These are phyloP conservation scores for Notechis scutatus DNA, from an alignment of 2,113 vertebrate genomes.

Conservation along the genomic window DNA sequence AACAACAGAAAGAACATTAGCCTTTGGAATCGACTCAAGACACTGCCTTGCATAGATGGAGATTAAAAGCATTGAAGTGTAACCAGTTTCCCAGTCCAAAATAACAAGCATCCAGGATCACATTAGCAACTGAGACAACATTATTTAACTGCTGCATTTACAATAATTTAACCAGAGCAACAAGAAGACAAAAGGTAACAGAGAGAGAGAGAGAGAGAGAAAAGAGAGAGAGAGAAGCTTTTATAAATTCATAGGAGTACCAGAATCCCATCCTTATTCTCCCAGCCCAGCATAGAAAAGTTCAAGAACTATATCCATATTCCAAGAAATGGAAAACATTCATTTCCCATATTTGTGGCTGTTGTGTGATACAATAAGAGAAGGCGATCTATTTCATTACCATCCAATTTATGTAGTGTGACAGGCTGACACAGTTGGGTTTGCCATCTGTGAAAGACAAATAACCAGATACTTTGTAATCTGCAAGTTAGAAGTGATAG, in stretches of 20 bases:
- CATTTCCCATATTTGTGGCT: constrained; percentile 28
- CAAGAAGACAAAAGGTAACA: constrained; percentile 41
- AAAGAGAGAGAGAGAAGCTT: not conserved
- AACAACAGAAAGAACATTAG: constrained; percentile 25
- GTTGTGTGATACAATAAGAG: constrained; percentile 14
- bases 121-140: constrained; percentile 52
- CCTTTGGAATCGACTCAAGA: constrained; percentile 44
- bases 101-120: constrained; percentile 42
- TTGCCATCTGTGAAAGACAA: constrained; percentile 51
- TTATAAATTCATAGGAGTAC: constrained; percentile 18
- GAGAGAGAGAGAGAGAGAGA: not conserved
- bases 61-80: constrained; percentile 55
- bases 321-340: constrained; percentile 1
- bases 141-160: constrained; percentile 47
- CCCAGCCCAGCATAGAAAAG: not conserved
- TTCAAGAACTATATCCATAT: constrained; percentile 24
- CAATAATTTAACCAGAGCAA: constrained; percentile 40
- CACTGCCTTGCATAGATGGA: constrained; percentile 35
- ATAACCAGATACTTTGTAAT: constrained; percentile 40
- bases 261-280: not conserved
- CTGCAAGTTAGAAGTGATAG: constrained; percentile 32
- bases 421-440: constrained; percentile 15
- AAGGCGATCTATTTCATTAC: constrained; percentile 23
- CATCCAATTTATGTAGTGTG: not conserved
- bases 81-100: constrained; percentile 39